Conservation (phyloP, 2,888 invertebrate species). For the Perizoma affinitatum region DNA sequence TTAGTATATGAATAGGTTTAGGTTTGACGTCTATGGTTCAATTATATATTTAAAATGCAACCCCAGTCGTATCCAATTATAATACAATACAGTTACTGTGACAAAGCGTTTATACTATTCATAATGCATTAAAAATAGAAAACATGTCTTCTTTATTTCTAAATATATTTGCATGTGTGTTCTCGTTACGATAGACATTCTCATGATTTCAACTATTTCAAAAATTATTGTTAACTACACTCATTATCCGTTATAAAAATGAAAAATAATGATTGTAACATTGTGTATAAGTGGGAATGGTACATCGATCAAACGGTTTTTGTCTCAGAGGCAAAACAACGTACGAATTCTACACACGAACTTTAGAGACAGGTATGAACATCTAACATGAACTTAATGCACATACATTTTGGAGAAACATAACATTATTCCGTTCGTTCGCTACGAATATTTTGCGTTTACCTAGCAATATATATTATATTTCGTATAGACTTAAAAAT, state of each 20-base stretch:
- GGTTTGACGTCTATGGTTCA: too few species aligned
- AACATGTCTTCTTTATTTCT: not conserved
- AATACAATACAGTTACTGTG: too few species aligned
- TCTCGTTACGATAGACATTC: constrained; percentile 32
- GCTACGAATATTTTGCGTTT: too few species aligned
- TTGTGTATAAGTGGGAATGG: constrained; percentile 36
- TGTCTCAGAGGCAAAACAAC: constrained; percentile 30
- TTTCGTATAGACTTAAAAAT: too few species aligned
- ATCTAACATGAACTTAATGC: too few species aligned
- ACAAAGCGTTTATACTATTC: not conserved
- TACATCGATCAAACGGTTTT: constrained; percentile 69
- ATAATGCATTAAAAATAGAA: not conserved
- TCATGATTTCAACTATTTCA: constrained; percentile 45
- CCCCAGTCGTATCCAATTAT: too few species aligned
- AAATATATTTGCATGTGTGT: constrained; percentile 20
- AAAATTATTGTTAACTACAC: constrained; percentile 48
- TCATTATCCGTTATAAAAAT: constrained; percentile 49
- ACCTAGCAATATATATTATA: too few species aligned
- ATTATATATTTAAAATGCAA: too few species aligned
- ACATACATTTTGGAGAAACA: too few species aligned
- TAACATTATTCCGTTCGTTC: too few species aligned
- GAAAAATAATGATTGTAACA: constrained; percentile 49
- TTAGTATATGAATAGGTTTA: too few species aligned
- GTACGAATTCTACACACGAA: not conserved
- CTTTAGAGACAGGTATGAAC: not conserved